A percentile compares a stretch with the other conserved stretches of the same genome.
These are phyloP conservation scores for Takifugu rubripes DNA, from an alignment of 2,797 vertebrate genomes.

Conservation along the genomic window DNA sequence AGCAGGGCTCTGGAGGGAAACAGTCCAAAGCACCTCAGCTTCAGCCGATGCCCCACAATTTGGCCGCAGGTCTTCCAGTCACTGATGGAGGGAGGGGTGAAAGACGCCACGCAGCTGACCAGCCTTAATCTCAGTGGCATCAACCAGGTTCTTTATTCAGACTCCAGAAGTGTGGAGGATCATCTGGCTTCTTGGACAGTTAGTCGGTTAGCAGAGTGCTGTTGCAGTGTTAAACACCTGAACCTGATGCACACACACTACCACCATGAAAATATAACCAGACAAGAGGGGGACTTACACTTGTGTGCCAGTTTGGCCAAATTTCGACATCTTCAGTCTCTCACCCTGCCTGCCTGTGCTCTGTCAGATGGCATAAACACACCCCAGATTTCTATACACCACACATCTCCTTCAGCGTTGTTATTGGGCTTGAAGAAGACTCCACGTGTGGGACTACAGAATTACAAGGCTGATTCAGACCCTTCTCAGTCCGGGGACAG, in stretches of 20 bases:
- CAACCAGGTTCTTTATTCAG: slow-evolving; percentile 80
- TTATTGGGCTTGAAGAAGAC: slow-evolving; percentile 83
- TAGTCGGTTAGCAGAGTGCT: slow-evolving; percentile 79
- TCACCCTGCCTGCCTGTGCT: slow-evolving; percentile 88
- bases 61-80: slow-evolving; percentile 84
- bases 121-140: slow-evolving; percentile 93
- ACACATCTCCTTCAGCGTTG: slow-evolving; percentile 50
- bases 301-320: slow-evolving; percentile 84
- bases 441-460: slow-evolving; percentile 83
- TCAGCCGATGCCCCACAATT: slow-evolving; percentile 85
- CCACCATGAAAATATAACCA: slow-evolving; percentile 74
- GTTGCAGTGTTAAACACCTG: slow-evolving; percentile 83
- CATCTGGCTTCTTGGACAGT: slow-evolving; percentile 82
- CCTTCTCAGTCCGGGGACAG: slow-evolving; percentile 43
- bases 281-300: slow-evolving; percentile 73
- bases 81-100: slow-evolving; percentile 75
- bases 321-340: slow-evolving; percentile 78
- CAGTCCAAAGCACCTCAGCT: slow-evolving; percentile 89
- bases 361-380: slow-evolving; percentile 73
- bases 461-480: slow-evolving; percentile 65
- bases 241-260: slow-evolving; percentile 95
- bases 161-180: slow-evolving; percentile 81
- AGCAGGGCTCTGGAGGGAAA: slow-evolving; percentile 85
- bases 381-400: slow-evolving; percentile 24
- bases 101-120: slow-evolving; percentile 80